Evolutionary conservation across 2,888 invertebrate species (phyloP).

Genomic region (Sepioteuthis lessoniana): DNA sequence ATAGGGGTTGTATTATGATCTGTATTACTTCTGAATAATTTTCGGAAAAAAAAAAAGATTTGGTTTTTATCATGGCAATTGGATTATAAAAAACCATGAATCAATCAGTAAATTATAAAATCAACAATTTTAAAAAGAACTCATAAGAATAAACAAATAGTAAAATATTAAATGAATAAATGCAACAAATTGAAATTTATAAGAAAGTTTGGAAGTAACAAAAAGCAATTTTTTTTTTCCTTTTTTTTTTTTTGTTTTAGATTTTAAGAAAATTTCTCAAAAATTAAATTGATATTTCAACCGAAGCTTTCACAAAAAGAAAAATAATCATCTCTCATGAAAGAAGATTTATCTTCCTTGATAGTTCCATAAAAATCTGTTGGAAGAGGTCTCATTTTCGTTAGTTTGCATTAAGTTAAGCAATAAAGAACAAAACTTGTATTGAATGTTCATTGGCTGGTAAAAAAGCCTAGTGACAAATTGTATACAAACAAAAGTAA

Average conservation of each 20-base stretch:
- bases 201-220: neutral
- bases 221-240: neutral
- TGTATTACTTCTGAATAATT: neutral
- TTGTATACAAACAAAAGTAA: neutral
- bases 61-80: neutral
- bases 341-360: neutral
- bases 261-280: neutral
- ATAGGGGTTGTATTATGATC: neutral
- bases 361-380: neutral
- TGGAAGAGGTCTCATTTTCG: neutral
- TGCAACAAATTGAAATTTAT: neutral
- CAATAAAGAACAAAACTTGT: neutral
- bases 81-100: neutral
- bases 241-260: too few relatives aligned
- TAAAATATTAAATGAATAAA: neutral
- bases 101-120: neutral
- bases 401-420: neutral
- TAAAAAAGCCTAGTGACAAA: neutral
- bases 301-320: neutral
- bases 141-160: neutral
- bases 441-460: neutral
- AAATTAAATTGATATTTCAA: neutral
- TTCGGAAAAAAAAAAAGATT: neutral
- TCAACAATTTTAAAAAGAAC: neutral
- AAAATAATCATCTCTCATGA: neutral